These are phyloP conservation scores for Apis dorsata DNA, from an alignment of 1,140 invertebrate genomes.

Conservation along the genomic window DNA sequence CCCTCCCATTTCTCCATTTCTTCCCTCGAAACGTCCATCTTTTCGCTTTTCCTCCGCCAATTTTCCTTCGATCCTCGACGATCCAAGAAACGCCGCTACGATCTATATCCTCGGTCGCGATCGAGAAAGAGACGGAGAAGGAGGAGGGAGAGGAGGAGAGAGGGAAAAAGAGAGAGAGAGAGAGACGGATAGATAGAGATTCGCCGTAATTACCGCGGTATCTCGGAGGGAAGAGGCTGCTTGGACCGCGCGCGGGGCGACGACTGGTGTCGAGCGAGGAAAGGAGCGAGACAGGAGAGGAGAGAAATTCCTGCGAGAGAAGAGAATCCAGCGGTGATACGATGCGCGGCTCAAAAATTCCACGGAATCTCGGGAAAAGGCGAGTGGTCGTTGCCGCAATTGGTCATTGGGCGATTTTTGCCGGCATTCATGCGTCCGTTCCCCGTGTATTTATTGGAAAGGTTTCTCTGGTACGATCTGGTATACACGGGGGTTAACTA, in stretches of 20 bases:
- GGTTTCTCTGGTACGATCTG: constrained; percentile 57
- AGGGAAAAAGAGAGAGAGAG: background rate
- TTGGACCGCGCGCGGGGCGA: constrained; percentile 2
- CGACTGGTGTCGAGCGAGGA: background rate
- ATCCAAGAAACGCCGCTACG: background rate
- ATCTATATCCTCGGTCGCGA: constrained; percentile 6
- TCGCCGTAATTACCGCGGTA: constrained; percentile 47
- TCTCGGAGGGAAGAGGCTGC: constrained; percentile 6
- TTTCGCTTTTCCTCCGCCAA: background rate
- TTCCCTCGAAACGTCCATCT: background rate
- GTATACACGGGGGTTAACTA: constrained; percentile 63
- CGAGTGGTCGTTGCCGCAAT: constrained; percentile 71
- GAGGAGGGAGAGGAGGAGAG: no score
- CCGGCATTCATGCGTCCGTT: constrained; percentile 77
- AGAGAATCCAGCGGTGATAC: constrained; percentile 58
- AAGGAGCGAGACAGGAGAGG: constrained; percentile 5
- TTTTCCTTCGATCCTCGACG: background rate
- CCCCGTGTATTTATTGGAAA: constrained; percentile 77
- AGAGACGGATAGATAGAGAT: constrained; percentile 14
- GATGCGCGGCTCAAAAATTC: constrained; percentile 60
- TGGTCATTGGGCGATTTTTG: constrained; percentile 77
- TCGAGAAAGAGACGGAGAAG: background rate
- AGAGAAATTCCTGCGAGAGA: constrained; percentile 59
- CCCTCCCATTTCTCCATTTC: background rate
- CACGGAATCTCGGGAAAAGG: constrained; percentile 72